phyloP scores from a whole-genome alignment of 1,140 invertebrate genomes.

The Euglossa dilemma region DNA sequence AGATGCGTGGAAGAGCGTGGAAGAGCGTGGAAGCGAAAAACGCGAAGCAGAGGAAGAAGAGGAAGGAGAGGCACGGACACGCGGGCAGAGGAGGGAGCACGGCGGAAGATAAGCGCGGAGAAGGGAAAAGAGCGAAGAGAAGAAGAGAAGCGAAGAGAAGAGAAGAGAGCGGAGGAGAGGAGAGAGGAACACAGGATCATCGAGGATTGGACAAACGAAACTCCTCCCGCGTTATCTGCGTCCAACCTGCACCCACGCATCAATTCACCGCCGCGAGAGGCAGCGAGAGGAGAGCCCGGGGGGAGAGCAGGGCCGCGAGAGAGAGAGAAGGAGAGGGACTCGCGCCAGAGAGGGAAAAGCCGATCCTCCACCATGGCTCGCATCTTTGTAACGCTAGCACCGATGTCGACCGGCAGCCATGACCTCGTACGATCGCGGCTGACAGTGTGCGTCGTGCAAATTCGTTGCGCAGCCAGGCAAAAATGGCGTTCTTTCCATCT shows the following conservation, averaged over 20 bases:
- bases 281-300: not conserved
- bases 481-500: conserved; percentile 10
- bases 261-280: conserved; percentile 56
- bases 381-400: conserved; percentile 5
- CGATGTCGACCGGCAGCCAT: conserved; percentile 57
- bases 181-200: conserved; percentile 73
- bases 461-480: conserved; percentile 35
- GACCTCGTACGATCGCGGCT: conserved; percentile 53
- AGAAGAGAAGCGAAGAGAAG: conserved; percentile 13
- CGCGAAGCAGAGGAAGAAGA: conserved; percentile 1
- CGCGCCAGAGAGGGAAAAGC: conserved; percentile 24
- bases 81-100: not conserved
- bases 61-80: not conserved
- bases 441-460: conserved; percentile 41
- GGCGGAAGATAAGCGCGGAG: not conserved
- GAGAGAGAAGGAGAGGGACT: not conserved
- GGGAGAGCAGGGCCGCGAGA: conserved; percentile 24
- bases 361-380: conserved; percentile 47
- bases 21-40: conserved; percentile 14
- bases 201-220: conserved; percentile 81
- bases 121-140: conserved; percentile 21
- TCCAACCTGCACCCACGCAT: conserved; percentile 79
- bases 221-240: conserved; percentile 79
- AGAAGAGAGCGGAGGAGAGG: conserved; percentile 41
- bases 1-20: conserved; percentile 36